Conservation (phyloP, 1,140 invertebrate species). For the Drosophila prosaltans region DNA sequence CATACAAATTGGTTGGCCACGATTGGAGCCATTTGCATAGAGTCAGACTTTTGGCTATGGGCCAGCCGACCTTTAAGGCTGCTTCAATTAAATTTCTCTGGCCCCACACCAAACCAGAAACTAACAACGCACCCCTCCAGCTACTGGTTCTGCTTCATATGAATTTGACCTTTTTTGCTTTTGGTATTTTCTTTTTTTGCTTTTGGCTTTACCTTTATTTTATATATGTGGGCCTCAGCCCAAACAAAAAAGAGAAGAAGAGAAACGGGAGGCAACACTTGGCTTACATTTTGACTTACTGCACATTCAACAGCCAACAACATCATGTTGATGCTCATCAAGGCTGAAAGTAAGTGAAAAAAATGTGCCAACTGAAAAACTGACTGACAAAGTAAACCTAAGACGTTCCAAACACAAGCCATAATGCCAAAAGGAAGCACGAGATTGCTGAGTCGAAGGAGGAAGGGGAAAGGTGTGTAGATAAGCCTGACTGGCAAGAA, state of each 20-base stretch:
- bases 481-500: conserved; percentile 63
- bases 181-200: conserved; percentile 14
- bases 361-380: conserved; percentile 65
- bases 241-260: background rate
- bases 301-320: conserved; percentile 49
- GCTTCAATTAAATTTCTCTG: conserved; percentile 72
- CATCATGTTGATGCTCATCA: conserved; percentile 56
- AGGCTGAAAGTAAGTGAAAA: conserved; percentile 62
- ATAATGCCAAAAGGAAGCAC: conserved; percentile 45
- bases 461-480: conserved; percentile 15
- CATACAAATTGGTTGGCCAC: conserved; percentile 66
- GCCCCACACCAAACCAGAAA: conserved; percentile 25
- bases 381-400: conserved; percentile 35
- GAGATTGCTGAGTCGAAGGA: too few relatives aligned
- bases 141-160: conserved; percentile 39
- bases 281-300: conserved; percentile 69
- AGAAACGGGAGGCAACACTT: conserved; percentile 7
- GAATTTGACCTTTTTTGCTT: conserved; percentile 31
- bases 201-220: conserved; percentile 9
- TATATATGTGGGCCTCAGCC: background rate
- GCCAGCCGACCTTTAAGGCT: conserved; percentile 68
- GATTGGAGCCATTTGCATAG: conserved; percentile 65
- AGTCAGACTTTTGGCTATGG: conserved; percentile 25
- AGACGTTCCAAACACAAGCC: conserved; percentile 50
- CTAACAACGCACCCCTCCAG: background rate